Percentiles rank a stretch among this genome's conserved stretches.
Evolutionary conservation across 1,140 invertebrate species (phyloP).

Genomic region (Drosophila sulfurigaster): DNA sequence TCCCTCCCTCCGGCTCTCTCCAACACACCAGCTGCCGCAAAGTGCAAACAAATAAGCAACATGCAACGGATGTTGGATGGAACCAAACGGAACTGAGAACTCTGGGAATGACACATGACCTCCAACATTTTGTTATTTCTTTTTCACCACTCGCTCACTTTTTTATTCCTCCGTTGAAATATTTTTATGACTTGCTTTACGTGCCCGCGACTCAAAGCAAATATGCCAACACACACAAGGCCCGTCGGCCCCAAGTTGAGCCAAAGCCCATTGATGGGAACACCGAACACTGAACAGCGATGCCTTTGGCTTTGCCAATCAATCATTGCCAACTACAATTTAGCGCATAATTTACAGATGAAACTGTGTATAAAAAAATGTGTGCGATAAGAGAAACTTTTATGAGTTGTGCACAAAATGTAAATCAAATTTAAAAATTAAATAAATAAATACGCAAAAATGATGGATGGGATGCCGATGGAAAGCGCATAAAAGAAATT

Average conservation of each 20-base stretch:
- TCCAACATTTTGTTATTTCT: conserved; percentile 71
- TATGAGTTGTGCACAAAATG: conserved; percentile 24
- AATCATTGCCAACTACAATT: conserved; percentile 72
- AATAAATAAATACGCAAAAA: conserved; percentile 19
- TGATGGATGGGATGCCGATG: conserved; percentile 19
- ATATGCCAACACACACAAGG: conserved; percentile 40
- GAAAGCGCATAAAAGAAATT: neutral
- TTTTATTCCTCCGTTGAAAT: conserved; percentile 66
- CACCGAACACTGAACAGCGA: neutral
- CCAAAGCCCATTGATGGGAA: neutral
- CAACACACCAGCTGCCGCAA: conserved; percentile 16
- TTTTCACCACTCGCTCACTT: conserved; percentile 42
- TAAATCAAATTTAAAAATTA: conserved; percentile 36
- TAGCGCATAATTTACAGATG: conserved; percentile 58
- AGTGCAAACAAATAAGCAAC: conserved; percentile 74
- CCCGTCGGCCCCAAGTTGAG: neutral
- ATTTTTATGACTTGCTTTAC: conserved; percentile 79
- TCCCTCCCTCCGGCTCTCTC: no score
- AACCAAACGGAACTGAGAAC: conserved; percentile 51
- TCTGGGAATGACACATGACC: conserved; percentile 77
- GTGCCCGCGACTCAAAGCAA: conserved; percentile 53
- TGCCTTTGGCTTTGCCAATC: conserved; percentile 50
- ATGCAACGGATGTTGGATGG: conserved; percentile 53
- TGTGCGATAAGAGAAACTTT: conserved; percentile 19
- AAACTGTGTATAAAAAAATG: neutral